phyloP scores from a whole-genome alignment of 2,113 vertebrate species.

The Tenebrosternarchus preto region DNA sequence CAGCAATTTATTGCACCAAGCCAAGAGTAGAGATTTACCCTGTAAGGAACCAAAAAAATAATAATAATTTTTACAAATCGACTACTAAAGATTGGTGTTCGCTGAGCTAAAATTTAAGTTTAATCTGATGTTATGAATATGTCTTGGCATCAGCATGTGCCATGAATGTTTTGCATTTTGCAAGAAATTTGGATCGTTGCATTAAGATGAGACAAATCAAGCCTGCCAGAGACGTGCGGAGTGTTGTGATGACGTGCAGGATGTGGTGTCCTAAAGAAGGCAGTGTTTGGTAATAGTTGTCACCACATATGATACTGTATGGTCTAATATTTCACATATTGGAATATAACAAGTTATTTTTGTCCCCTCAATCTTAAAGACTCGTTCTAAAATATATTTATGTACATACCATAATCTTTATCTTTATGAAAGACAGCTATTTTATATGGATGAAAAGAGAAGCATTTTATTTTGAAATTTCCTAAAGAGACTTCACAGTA shows the following conservation, averaged over 20 bases:
- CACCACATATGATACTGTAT: slow-evolving; percentile 39
- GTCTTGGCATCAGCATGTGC: slow-evolving; percentile 54
- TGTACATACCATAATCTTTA: slow-evolving; percentile 65
- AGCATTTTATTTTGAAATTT: slow-evolving; percentile 65
- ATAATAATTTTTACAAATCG: no score
- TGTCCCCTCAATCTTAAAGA: slow-evolving; percentile 50
- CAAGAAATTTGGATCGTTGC: slow-evolving; percentile 40
- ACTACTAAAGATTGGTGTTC: not conserved
- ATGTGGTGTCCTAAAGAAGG: slow-evolving; percentile 28
- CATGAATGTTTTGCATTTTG: slow-evolving; percentile 48
- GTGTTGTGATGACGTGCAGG: slow-evolving; percentile 23
- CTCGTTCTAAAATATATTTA: slow-evolving; percentile 60
- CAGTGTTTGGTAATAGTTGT: slow-evolving; percentile 35
- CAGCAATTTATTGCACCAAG: slow-evolving; percentile 29
- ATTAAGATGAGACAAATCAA: slow-evolving; percentile 45
- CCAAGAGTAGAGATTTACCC: slow-evolving; percentile 20
- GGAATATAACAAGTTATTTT: slow-evolving; percentile 43
- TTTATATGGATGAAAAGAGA: slow-evolving; percentile 65
- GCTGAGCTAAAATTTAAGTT: slow-evolving; percentile 21
- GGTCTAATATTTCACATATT: slow-evolving; percentile 52
- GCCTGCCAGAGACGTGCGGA: slow-evolving; percentile 39
- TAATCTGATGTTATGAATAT: slow-evolving; percentile 44
- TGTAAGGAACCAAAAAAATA: slow-evolving; percentile 23
- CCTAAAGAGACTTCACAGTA: slow-evolving; percentile 52
- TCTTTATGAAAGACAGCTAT: slow-evolving; percentile 66